Evolutionary conservation across 2,797 vertebrate genomes (phyloP).

Genomic region (Labroides dimidiatus): DNA sequence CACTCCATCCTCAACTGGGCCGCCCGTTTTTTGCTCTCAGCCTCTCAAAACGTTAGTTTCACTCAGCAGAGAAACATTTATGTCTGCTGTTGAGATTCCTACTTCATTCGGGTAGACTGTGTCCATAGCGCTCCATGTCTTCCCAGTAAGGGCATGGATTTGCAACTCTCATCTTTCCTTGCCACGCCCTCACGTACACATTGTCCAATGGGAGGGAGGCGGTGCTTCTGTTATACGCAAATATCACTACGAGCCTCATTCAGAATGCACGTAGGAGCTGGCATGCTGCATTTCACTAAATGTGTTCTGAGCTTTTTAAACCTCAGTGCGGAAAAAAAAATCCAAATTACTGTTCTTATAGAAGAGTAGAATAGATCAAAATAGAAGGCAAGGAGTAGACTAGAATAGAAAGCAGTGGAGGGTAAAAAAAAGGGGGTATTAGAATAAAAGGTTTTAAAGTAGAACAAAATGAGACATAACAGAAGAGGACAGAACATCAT

Average conservation of each 20-base stretch:
- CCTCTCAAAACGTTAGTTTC: constrained; percentile 66
- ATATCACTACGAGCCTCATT: constrained; percentile 82
- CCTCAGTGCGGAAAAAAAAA: constrained; percentile 47
- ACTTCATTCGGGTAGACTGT: constrained; percentile 77
- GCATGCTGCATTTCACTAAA: constrained; percentile 75
- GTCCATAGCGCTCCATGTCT: constrained; percentile 82
- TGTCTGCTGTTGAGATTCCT: constrained; percentile 70
- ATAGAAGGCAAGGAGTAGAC: not conserved
- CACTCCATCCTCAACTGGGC: constrained; percentile 88
- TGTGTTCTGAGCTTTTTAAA: constrained; percentile 56
- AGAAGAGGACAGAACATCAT: not conserved
- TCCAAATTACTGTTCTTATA: constrained; percentile 16
- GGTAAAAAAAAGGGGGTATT: not conserved
- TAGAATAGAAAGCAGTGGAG: not conserved
- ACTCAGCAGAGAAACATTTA: constrained; percentile 56
- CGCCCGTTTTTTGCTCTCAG: constrained; percentile 56
- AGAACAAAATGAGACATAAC: not conserved
- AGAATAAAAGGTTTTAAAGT: not conserved
- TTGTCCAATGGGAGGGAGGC: constrained; percentile 89
- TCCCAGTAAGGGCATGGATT: constrained; percentile 86
- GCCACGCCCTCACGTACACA: constrained; percentile 77
- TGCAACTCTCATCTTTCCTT: constrained; percentile 82
- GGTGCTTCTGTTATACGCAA: constrained; percentile 91
- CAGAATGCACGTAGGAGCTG: constrained; percentile 75
- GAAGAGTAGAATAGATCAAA: constrained; percentile 5